Base-by-base conservation (phyloP, 1,140 invertebrate genomes). In the Globodera ellingtonae region DNA sequence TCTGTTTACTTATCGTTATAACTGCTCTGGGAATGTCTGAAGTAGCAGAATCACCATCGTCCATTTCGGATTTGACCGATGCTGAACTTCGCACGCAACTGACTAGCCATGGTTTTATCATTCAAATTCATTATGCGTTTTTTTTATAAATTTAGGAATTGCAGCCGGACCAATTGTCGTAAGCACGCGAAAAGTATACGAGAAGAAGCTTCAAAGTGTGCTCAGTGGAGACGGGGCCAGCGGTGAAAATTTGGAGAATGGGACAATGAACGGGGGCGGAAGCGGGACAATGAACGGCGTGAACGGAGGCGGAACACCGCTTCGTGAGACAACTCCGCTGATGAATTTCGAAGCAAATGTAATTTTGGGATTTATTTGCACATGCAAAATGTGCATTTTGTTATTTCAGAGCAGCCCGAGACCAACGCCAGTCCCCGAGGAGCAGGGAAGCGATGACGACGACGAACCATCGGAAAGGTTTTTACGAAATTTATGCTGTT, bases 141-240 rank as follows among this genome's bases (percentile, higher is more conserved):
- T 62, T n/a, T 24, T 66, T 21, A 65, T 70, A 70, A 69, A 70
- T 70, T 70, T 15, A 77, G 79, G 79, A 10, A 50, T 80, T 65
- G 4, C 47, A 13, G 52, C 35, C 50, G 80, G 80, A 50, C 80
- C 80, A n/a, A 81, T 81, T 24, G 73, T 47, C 3, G 13, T 47
- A 21, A 81, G 66, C 10, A 81, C 80, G 21, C 52, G 80, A 35
- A 81, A 80, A 15, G 15, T 81, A 52, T 81, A 81, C 13, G 79
- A 81, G 72, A 81, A 79, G 47, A 81, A 81, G 47, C 70, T 81
- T 24, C 65, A 65, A 15, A 81, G 81, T 46, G 4, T 79, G 71
- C 15, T 81, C 50, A 44, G 24, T 72, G 75, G 50, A 35, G 46
- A 5, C 72, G 62, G 75, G 8, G 48, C 72, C 24, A 67, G 48